phyloP scores from a whole-genome alignment of 2,113 vertebrate genomes.

The Ptilonorhynchus violaceus region DNA sequence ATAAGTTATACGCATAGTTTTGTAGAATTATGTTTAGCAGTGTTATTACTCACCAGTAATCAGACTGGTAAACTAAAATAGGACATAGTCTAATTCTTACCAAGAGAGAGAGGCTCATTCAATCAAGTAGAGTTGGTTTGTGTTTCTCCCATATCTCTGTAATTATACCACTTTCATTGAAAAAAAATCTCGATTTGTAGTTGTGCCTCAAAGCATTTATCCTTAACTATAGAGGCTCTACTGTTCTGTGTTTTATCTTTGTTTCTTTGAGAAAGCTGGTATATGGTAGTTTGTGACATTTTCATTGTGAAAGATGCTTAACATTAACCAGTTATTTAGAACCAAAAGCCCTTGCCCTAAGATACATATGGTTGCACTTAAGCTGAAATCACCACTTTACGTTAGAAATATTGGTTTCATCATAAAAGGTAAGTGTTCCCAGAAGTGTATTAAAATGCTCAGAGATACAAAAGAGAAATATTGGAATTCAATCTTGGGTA shows the following conservation, averaged over 20 bases:
- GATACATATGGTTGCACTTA: constrained; percentile 61
- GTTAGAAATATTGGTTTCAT: constrained; percentile 68
- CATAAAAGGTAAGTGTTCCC: constrained; percentile 70
- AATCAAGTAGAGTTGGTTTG: not conserved
- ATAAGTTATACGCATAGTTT: not conserved
- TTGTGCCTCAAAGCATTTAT: not conserved
- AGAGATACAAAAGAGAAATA: constrained; percentile 60
- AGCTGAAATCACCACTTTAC: constrained; percentile 59
- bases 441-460: constrained; percentile 59
- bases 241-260: not conserved
- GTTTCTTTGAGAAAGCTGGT: not conserved
- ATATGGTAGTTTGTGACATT: not conserved
- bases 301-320: constrained; percentile 17
- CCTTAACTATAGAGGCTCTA: not conserved
- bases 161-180: not conserved
- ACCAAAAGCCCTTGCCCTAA: not conserved
- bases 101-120: not conserved
- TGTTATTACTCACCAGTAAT: not conserved
- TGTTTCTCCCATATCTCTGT: not conserved
- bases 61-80: not conserved
- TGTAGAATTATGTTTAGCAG: not conserved
- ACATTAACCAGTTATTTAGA: constrained; percentile 30
- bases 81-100: not conserved
- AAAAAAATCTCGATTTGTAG: not conserved
- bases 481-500: constrained; percentile 62